Evolutionary conservation across 2,888 invertebrate species (phyloP), one percentile per base, ranked within the genome.

Genomic region (Pseudococcus longispinus): DNA sequence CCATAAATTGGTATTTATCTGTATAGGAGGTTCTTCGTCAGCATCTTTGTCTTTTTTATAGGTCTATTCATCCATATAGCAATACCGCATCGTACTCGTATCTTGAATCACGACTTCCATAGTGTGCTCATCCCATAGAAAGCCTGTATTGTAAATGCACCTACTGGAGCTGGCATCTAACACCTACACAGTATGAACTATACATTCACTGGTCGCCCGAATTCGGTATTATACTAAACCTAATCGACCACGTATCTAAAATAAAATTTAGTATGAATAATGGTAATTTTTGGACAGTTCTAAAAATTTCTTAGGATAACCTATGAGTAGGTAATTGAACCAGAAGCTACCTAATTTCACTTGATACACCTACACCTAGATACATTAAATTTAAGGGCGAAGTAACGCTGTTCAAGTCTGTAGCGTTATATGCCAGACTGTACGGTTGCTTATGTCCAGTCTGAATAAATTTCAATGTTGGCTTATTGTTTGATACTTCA

Each of bases 391-490:
- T 80, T 42, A 80, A 80, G 23, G 9, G 20, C 77, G 5, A 42
- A 80, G 42, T 80, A 20, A 42, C 9, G 20, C 15, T 32, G 32
- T 74, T 2, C 15, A 20, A 37, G 37, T n/a, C n/a, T n/a, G n/a
- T 55, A 18, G 55, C 5, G 8, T 46, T 20, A n/a, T n/a, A 8
- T n/a, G 23, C 9, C 23, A 60, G 60, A 23, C 60, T n/a, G 51
- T 13, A 13, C 51, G 6, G 1, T n/a, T 15, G 15, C 4, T 15
- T 46, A 46, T 1, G 4, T 46, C 65, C 15, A 18, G 70, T 15
- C 13, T 29, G 29, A 70, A 70, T 70, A 29, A 70, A 29, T 80
- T 80, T 80, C 77, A 80, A 42, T 80, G 77, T 80, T 32, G 15
- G 77, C 18, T 80, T 9, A 42, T 80, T 80, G 37, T 80, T 42